These are phyloP conservation scores for human DNA, from an alignment of 2,113 vertebrate species.

Conservation along the genomic window DNA sequence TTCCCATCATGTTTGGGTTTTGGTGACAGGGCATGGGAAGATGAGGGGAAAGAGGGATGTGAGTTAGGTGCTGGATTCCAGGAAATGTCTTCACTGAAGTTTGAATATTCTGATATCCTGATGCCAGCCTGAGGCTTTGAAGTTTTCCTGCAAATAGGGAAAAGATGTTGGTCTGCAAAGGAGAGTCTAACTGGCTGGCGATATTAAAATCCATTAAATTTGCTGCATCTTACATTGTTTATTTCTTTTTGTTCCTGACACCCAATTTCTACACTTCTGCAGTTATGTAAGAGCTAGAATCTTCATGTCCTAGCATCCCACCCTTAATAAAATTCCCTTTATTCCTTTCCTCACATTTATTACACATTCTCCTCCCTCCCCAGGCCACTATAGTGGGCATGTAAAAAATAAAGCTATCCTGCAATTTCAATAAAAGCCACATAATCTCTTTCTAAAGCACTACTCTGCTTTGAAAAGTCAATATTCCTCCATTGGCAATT, in stretches of 20 bases:
- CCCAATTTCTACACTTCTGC: neutral
- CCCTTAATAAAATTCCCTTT: slow-evolving; percentile 10
- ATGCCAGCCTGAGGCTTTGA: neutral
- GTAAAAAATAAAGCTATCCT: neutral
- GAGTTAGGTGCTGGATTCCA: neutral
- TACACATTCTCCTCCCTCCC: neutral
- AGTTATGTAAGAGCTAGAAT: neutral
- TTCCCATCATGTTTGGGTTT: neutral
- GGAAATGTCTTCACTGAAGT: neutral
- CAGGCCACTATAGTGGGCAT: neutral
- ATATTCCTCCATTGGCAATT: slow-evolving; percentile 48
- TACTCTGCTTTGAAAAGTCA: slow-evolving; percentile 24
- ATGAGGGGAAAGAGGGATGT: neutral
- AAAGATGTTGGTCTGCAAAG: neutral
- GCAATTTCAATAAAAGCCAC: slow-evolving; percentile 9
- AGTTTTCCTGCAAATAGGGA: neutral
- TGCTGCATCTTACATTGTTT: neutral
- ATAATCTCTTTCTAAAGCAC: slow-evolving; percentile 51
- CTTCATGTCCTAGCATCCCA: neutral
- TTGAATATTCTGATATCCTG: neutral
- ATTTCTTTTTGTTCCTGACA: neutral
- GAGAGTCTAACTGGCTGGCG: neutral
- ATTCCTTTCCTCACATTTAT: slow-evolving; percentile 12
- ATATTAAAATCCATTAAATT: neutral
- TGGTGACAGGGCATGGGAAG: neutral